Evolutionary conservation across 2,888 invertebrate species (phyloP).

Genomic region (Agonopterix subpropinquella): DNA sequence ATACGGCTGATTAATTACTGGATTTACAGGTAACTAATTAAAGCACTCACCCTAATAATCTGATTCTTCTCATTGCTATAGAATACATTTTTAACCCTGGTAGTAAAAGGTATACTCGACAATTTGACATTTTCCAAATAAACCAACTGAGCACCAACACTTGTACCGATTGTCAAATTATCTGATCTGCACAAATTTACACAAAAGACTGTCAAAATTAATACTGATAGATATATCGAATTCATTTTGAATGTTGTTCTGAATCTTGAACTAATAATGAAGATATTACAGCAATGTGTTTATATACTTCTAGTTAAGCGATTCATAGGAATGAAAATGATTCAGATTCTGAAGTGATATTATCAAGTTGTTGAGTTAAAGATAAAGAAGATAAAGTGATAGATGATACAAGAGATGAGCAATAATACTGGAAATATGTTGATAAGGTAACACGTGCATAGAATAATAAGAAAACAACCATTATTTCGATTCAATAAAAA

Average conservation of each 20-base stretch:
- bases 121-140: slow-evolving; percentile 47
- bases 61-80: slow-evolving; percentile 38
- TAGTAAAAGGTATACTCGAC: slow-evolving; percentile 34
- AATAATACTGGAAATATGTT: too few species aligned
- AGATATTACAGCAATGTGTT: too few species aligned
- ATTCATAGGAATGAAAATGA: not conserved
- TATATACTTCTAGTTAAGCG: too few species aligned
- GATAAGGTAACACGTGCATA: too few species aligned
- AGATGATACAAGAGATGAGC: too few species aligned
- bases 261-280: not conserved
- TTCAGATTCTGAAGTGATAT: not conserved
- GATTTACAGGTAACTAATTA: too few species aligned
- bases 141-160: slow-evolving; percentile 30
- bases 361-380: not conserved
- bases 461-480: too few species aligned
- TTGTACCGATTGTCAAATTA: slow-evolving; percentile 42
- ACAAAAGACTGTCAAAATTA: not conserved
- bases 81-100: slow-evolving; percentile 53
- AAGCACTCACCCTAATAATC: slow-evolving; percentile 38
- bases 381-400: not conserved
- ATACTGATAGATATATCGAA: not conserved
- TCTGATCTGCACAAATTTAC: slow-evolving; percentile 13
- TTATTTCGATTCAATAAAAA: too few species aligned
- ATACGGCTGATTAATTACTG: too few species aligned
- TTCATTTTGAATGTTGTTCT: slow-evolving; percentile 2